Percentiles rank a stretch among this genome's conserved stretches.
Conservation (phyloP, 30 jellyfish, hydroid and myxozoan genomes). For the Aurelia sp. region DNA sequence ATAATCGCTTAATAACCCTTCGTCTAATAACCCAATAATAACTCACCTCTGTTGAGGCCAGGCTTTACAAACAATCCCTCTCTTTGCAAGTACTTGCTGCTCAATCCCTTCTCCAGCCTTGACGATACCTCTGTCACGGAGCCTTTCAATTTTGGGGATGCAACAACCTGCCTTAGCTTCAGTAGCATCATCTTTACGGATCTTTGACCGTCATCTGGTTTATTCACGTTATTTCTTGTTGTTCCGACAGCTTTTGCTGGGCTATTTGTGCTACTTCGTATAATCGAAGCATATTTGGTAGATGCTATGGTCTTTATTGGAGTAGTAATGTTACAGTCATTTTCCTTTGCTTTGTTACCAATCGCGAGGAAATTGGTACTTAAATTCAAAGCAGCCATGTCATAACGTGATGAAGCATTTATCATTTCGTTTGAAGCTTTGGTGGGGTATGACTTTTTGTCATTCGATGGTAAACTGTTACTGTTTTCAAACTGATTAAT, state of each 20-base stretch:
- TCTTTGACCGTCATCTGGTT: slow-evolving; percentile 2
- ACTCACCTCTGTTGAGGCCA: slow-evolving; percentile 59
- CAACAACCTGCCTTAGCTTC: not conserved
- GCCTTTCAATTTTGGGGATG: not conserved
- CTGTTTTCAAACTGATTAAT: not conserved
- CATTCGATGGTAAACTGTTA: too few relatives aligned
- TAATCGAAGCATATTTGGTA: too few relatives aligned
- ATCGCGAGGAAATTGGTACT: too few relatives aligned
- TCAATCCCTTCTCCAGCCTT: not conserved
- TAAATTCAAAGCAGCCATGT: too few relatives aligned
- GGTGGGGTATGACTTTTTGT: too few relatives aligned
- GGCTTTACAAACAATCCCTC: slow-evolving; percentile 62
- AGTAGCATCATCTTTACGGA: slow-evolving; percentile 7
- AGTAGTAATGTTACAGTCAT: not conserved
- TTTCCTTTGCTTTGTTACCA: too few relatives aligned
- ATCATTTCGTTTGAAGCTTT: not conserved
- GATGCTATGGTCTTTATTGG: too few relatives aligned
- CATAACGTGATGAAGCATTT: too few relatives aligned
- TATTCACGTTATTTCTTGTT: not conserved
- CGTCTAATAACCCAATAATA: too few relatives aligned
- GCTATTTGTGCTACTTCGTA: too few relatives aligned
- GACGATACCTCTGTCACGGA: not conserved
- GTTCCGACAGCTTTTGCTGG: too few relatives aligned
- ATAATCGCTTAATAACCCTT: too few relatives aligned
- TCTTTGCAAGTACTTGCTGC: slow-evolving; percentile 35